phyloP scores from a whole-genome alignment of 1,140 invertebrate genomes.

The Vanessa atalanta region DNA sequence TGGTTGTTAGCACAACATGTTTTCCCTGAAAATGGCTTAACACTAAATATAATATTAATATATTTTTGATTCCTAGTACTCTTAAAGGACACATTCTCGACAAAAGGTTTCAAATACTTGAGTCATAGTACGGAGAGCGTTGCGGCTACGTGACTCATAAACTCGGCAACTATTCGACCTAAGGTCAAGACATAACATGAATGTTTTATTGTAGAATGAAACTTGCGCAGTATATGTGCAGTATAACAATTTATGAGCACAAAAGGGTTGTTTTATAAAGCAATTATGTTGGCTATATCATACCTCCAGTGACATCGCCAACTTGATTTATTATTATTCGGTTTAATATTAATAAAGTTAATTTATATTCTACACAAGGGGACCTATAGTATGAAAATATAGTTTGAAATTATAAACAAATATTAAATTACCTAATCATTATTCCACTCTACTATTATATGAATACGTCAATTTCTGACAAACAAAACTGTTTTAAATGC shows the following conservation, averaged over 20 bases:
- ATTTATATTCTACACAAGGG: no score
- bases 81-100: conserved; percentile 8
- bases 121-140: conserved; percentile 2
- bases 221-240: conserved; percentile 21
- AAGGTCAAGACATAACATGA: conserved; percentile 55
- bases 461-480: no score
- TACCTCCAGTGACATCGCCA: not conserved
- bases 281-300: not conserved
- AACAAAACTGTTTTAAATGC: no score
- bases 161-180: conserved; percentile 53
- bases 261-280: conserved; percentile 17
- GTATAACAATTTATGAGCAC: conserved; percentile 12
- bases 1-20: no score
- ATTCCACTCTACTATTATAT: no score
- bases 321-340: not conserved
- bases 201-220: conserved; percentile 47
- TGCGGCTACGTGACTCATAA: conserved; percentile 47
- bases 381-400: no score
- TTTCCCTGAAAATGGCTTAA: no score
- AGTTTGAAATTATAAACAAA: no score
- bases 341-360: not conserved
- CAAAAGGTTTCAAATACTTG: conserved; percentile 11
- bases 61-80: not conserved
- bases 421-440: no score
- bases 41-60: not conserved